These are phyloP conservation scores for Dryocosmus kuriphilus DNA, from an alignment of 2,888 invertebrate genomes.

Conservation along the genomic window DNA sequence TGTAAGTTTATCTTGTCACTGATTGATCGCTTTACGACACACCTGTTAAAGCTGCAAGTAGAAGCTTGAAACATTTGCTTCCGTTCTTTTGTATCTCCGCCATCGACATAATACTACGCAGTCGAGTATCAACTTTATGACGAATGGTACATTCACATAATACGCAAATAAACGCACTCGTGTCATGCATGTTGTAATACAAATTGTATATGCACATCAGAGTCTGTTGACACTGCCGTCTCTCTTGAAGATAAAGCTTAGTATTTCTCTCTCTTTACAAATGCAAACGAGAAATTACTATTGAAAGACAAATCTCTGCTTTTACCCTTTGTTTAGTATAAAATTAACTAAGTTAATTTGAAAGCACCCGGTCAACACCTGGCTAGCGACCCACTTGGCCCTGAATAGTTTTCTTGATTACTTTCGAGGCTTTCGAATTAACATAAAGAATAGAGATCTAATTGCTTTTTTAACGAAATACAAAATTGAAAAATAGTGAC, in stretches of 20 bases:
- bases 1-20: not conserved
- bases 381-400: no score
- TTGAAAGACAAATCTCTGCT: no score
- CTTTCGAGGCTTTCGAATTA: not conserved
- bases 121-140: slow-evolving; percentile 20
- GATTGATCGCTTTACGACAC: not conserved
- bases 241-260: slow-evolving; percentile 1
- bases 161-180: slow-evolving; percentile 20
- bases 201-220: slow-evolving; percentile 10
- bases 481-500: not conserved
- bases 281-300: not conserved
- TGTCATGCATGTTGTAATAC: not conserved
- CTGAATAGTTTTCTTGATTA: no score
- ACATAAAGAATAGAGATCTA: not conserved
- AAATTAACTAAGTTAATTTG: no score
- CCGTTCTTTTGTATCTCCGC: not conserved
- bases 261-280: not conserved
- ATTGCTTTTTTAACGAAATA: not conserved
- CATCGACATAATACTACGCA: not conserved
- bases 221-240: slow-evolving; percentile 14
- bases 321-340: no score
- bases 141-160: slow-evolving; percentile 10
- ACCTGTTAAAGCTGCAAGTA: not conserved
- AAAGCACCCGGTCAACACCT: no score
- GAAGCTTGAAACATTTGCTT: slow-evolving; percentile 6